These are phyloP conservation scores for Pteromalus puparum DNA, from an alignment of 1,140 invertebrate species.

Conservation along the genomic window DNA sequence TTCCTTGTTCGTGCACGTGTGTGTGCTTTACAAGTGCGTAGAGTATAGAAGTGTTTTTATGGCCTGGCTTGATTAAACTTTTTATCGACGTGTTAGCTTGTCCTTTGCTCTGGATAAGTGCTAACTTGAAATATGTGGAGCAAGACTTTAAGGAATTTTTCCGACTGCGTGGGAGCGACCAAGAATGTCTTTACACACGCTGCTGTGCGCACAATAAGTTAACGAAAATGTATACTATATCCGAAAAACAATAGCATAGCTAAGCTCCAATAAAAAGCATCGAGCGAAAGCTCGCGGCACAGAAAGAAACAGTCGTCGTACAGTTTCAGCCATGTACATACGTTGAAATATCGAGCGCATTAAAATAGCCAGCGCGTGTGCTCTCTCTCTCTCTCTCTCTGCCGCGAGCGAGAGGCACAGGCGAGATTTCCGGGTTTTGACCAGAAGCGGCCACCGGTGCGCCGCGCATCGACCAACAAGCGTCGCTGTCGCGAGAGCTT, in stretches of 20 bases:
- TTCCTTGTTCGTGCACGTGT: neutral
- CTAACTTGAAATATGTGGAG: too few relatives aligned
- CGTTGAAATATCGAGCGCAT: constrained; percentile 3
- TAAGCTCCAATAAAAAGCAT: too few relatives aligned
- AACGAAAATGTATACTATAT: too few relatives aligned
- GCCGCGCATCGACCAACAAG: constrained; percentile 2
- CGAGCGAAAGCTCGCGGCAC: too few relatives aligned
- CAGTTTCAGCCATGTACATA: neutral
- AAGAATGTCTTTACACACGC: too few relatives aligned
- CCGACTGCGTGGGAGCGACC: too few relatives aligned
- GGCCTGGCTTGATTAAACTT: neutral
- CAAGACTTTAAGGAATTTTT: too few relatives aligned
- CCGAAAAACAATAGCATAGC: too few relatives aligned
- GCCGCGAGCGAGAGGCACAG: too few relatives aligned
- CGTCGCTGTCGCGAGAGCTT: neutral
- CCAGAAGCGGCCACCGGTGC: neutral
- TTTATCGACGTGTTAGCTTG: neutral
- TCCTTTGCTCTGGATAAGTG: neutral
- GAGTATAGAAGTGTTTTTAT: neutral
- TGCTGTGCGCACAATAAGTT: too few relatives aligned
- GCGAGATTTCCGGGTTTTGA: neutral
- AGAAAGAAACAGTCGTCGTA: neutral
- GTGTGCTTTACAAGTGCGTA: neutral
- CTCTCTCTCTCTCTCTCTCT: too few relatives aligned
- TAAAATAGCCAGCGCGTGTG: neutral